Evolutionary conservation across 37 sponge, comb jelly and placozoan genomes (phyloP).

Genomic region (Haliclona indistincta): DNA sequence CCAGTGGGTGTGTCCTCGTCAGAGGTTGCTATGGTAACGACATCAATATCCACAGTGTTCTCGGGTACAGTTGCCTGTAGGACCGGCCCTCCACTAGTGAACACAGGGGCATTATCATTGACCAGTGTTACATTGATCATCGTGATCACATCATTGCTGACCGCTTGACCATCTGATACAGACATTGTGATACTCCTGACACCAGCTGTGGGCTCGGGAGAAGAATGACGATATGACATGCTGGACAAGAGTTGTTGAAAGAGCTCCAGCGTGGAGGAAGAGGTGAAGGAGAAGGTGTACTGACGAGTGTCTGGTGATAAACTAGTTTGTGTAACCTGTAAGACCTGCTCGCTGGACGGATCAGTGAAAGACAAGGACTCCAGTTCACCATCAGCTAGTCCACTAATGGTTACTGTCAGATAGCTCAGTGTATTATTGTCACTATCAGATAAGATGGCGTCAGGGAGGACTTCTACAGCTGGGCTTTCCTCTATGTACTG

Average conservation of each 20-base stretch:
- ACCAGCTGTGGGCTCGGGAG: slow-evolving; percentile 60
- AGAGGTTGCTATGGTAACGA: slow-evolving; percentile 32
- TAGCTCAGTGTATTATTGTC: slow-evolving; percentile 41
- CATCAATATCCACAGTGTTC: slow-evolving; percentile 17
- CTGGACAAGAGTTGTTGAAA: slow-evolving; percentile 45
- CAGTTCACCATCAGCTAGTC: slow-evolving; percentile 34
- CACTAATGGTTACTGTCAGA: slow-evolving; percentile 7
- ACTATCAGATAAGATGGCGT: slow-evolving; percentile 10
- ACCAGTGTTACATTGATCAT: slow-evolving; percentile 32
- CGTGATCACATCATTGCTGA: slow-evolving; percentile 21
- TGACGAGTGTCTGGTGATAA: background rate
- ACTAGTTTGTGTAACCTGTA: background rate
- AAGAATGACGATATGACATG: slow-evolving; percentile 35
- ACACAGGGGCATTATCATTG: slow-evolving; percentile 71
- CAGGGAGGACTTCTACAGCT: slow-evolving; percentile 14
- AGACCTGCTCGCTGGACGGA: slow-evolving; percentile 15
- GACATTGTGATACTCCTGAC: slow-evolving; percentile 14
- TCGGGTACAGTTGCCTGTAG: slow-evolving; percentile 21
- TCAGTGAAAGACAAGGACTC: slow-evolving; percentile 39
- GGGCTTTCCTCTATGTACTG: slow-evolving; percentile 38
- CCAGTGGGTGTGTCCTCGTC: slow-evolving; percentile 61
- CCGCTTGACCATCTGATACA: slow-evolving; percentile 48
- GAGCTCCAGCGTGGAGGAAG: slow-evolving; percentile 17
- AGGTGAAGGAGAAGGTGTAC: slow-evolving; percentile 36
- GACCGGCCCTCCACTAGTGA: slow-evolving; percentile 12